Base-by-base conservation (phyloP, 2,888 invertebrate genomes). In the Oxycera nigricornis region DNA sequence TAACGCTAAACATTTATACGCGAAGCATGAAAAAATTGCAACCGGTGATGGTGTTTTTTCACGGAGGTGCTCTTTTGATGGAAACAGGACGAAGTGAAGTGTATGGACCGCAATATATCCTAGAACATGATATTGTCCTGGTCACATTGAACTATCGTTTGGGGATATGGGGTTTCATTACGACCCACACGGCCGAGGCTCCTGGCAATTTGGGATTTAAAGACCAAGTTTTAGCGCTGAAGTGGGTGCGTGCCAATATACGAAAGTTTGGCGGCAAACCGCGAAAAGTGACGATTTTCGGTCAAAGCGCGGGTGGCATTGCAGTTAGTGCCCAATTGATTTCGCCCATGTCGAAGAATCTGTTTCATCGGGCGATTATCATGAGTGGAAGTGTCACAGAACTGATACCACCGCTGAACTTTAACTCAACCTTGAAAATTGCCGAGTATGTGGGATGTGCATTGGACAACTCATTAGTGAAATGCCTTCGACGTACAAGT, bases 201-300 rank as follows among this genome's bases (percentile, higher is more conserved):
- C 89, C 90, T 0, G 91, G 91, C 2, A 92, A 92, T 81, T 87
- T 88, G 75, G 92, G 90, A 0, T 84, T 90, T 75, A 89, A 91
- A 79, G 92, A 92, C 81, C 91, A 92, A 83, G 89, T 91, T 0
- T 82, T 86, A 24, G 91, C 88, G 0, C 81, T 92, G 46, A 86
- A 88, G 77, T 92, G 91, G 91, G 86, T 92, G 0, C 86, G 87
- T 76, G 81, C 87, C 9, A 90, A 92, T 80, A 91, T 92, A 59
- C 85, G 82, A 0, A 80, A 86, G 0, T 92, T 92, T 79, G 91
- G 91, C 0, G 92, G 92, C 0, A 87, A 92, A 82, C 88, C 90
- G 0, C 81, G 87, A 46, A 81, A 81, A 1, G 90, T 92, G 0
- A 92, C 92, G 0, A 83, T 92, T 11, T 80, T 87, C 0, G 92